These are phyloP conservation scores for Sepioteuthis lessoniana DNA, from an alignment of 2,888 invertebrate species.

Conservation along the genomic window DNA sequence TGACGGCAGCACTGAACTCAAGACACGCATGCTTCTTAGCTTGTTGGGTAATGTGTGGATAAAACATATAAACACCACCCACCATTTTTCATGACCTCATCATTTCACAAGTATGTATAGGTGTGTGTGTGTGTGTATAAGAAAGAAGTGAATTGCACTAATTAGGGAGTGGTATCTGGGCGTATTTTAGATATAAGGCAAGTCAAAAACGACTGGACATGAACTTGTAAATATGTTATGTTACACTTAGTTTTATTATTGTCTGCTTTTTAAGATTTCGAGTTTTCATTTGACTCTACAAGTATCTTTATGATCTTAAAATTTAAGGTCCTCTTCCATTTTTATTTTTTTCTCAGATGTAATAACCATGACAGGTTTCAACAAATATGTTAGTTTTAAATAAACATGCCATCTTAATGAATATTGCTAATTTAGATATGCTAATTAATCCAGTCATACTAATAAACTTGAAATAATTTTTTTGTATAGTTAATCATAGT, in stretches of 20 bases:
- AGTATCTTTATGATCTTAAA: too few species aligned
- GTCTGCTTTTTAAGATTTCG: not conserved
- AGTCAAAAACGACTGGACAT: not conserved
- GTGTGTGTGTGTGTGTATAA: too few species aligned
- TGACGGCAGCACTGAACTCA: not conserved
- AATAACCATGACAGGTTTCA: not conserved
- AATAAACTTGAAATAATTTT: not conserved
- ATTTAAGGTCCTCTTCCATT: not conserved
- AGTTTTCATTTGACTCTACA: not conserved
- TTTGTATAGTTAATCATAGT: not conserved
- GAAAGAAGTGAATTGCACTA: too few species aligned
- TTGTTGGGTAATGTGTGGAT: not conserved
- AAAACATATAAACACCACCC: not conserved
- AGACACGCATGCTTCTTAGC: not conserved
- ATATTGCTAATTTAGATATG: not conserved
- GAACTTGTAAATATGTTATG: not conserved
- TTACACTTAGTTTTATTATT: not conserved
- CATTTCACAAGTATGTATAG: too few species aligned
- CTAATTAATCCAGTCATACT: not conserved
- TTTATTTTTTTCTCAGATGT: not conserved
- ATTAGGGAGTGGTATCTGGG: too few species aligned
- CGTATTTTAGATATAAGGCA: not conserved
- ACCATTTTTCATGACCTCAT: not conserved
- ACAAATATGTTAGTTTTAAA: too few species aligned
- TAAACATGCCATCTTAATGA: not conserved